Conservation (phyloP, 2,797 vertebrate species). For the Mycteria americana region DNA sequence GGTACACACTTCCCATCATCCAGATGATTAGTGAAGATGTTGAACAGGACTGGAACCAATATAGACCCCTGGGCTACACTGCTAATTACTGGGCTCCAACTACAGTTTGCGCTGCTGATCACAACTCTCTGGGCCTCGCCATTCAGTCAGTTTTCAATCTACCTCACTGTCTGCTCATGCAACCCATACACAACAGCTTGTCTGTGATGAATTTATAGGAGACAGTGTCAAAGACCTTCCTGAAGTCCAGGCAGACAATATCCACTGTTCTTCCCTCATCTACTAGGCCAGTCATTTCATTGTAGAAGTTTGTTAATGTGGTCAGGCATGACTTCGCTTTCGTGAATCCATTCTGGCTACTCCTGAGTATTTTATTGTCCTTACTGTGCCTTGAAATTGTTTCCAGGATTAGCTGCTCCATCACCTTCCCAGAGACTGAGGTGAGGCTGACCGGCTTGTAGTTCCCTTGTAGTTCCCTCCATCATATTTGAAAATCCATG, state of each 20-base stretch:
- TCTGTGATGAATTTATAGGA: neutral
- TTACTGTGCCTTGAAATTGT: neutral
- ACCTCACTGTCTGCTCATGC: no score
- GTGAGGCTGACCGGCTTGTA: neutral
- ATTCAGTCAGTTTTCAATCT: neutral
- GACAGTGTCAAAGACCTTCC: neutral
- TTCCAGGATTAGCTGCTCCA: neutral
- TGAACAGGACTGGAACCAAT: neutral
- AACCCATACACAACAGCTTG: neutral
- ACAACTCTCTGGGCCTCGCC: neutral
- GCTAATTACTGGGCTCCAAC: neutral
- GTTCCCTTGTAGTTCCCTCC: neutral
- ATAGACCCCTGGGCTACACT: neutral
- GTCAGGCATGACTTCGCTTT: neutral
- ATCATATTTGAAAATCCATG: no score
- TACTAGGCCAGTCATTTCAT: neutral
- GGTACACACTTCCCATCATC: neutral
- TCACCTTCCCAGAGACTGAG: neutral
- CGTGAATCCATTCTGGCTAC: neutral
- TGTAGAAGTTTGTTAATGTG: neutral
- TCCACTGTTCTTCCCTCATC: accelerated
- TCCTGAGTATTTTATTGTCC: neutral
- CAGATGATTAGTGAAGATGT: neutral
- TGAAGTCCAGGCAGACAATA: neutral
- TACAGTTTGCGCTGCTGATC: neutral